These are phyloP conservation scores for Sula dactylatra DNA, from an alignment of 2,113 vertebrate species.

Conservation along the genomic window DNA sequence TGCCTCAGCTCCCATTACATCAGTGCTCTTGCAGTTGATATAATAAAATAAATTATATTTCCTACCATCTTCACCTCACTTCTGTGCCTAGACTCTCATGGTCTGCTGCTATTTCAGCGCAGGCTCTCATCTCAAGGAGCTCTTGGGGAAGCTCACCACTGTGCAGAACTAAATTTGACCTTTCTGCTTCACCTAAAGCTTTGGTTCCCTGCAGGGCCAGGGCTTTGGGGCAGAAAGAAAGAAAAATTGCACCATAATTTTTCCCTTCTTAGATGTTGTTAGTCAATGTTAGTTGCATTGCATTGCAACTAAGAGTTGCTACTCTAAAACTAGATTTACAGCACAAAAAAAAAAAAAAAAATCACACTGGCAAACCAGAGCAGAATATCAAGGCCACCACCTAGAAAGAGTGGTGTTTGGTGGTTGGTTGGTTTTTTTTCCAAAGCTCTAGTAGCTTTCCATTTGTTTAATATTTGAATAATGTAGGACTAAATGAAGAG, in stretches of 20 bases:
- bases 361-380: not conserved
- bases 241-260: not conserved
- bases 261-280: not conserved
- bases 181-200: not conserved
- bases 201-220: not conserved
- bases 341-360: not conserved
- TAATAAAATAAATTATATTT: not conserved
- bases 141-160: not conserved
- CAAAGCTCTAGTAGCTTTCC: not conserved
- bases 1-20: conserved; percentile 7
- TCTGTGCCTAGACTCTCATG: not conserved
- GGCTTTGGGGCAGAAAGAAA: not conserved
- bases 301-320: not conserved
- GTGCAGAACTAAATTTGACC: not conserved
- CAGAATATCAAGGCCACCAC: not conserved
- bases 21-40: not conserved
- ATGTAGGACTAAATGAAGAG: not conserved
- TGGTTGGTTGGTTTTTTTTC: not conserved
- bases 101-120: not conserved
- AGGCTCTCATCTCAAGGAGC: not conserved
- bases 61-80: not conserved
- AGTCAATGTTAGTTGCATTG: too few species aligned
- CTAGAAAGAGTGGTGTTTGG: not conserved
- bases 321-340: not conserved
- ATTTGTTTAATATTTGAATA: not conserved